Evolutionary conservation across 2,113 vertebrate genomes (phyloP).

Genomic region (Cheilinus undulatus): DNA sequence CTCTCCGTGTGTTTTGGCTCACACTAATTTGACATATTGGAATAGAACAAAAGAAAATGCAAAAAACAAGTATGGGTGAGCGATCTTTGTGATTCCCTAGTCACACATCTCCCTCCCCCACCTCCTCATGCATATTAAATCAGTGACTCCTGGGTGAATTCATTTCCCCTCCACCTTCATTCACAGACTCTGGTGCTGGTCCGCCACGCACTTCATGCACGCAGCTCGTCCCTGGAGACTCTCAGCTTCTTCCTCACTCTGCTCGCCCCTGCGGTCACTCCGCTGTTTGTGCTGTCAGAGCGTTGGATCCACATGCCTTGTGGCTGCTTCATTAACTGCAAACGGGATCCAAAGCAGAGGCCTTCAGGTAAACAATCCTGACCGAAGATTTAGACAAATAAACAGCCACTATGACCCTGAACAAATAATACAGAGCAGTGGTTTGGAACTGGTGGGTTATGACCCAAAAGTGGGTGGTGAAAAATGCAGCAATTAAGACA

Average conservation of each 20-base stretch:
- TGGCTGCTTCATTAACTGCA: conserved; percentile 96
- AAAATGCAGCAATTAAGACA: no score
- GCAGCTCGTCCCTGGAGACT: conserved; percentile 86
- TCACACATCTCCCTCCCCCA: conserved; percentile 6
- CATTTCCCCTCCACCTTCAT: conserved; percentile 43
- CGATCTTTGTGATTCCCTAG: conserved; percentile 23
- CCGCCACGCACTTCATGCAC: conserved; percentile 85
- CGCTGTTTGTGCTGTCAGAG: conserved; percentile 93
- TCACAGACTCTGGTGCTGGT: conserved; percentile 89
- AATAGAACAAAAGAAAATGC: background rate
- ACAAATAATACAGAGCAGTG: background rate
- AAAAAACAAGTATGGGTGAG: conserved; percentile 1
- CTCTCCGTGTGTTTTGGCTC: background rate
- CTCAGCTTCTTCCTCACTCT: conserved; percentile 92
- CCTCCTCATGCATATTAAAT: conserved; percentile 43
- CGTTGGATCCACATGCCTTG: conserved; percentile 95
- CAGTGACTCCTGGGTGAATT: conserved; percentile 40
- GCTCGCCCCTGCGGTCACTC: conserved; percentile 89
- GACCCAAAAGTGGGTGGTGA: no score
- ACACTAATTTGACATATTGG: background rate
- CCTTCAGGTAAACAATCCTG: conserved; percentile 67
- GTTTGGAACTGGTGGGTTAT: no score
- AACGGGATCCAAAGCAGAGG: conserved; percentile 73
- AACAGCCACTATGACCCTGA: background rate
- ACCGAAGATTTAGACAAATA: background rate